These are phyloP conservation scores for Conomelus anceps DNA, from an alignment of 2,888 invertebrate species.

Conservation along the genomic window DNA sequence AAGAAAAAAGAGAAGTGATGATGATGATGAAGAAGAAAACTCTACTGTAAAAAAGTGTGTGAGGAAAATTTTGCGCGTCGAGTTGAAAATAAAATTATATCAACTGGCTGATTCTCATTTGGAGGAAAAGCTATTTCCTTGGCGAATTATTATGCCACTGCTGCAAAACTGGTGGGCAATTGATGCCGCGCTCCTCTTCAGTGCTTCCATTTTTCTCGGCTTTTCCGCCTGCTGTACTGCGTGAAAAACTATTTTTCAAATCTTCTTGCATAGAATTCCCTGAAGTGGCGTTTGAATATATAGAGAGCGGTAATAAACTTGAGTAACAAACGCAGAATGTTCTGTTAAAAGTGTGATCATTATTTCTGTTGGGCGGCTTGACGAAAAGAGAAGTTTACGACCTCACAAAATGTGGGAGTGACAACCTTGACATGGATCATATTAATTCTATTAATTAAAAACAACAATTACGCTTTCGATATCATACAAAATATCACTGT, in stretches of 20 bases:
- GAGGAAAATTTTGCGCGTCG: neutral
- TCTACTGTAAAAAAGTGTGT: neutral
- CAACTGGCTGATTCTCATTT: neutral
- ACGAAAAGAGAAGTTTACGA: neutral
- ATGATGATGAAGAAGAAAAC: neutral
- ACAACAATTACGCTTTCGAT: too few species aligned
- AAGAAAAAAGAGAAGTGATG: too few species aligned
- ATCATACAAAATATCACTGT: too few species aligned
- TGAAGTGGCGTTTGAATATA: neutral
- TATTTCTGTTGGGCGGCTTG: neutral
- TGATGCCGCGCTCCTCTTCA: neutral
- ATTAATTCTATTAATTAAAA: too few species aligned
- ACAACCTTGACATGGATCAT: too few species aligned
- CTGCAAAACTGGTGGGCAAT: neutral
- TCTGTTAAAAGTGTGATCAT: neutral
- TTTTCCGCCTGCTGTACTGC: neutral
- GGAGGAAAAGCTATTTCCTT: neutral
- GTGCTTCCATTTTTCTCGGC: neutral
- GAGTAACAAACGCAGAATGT: neutral
- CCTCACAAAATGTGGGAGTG: neutral
- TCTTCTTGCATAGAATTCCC: neutral
- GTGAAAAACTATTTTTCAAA: neutral
- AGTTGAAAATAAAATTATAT: neutral
- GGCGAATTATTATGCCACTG: neutral
- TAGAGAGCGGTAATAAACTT: neutral